Evolutionary conservation across 2,888 invertebrate genomes (phyloP), one percentile per base, ranked within the genome.

Genomic region (Hipparchia semele): DNA sequence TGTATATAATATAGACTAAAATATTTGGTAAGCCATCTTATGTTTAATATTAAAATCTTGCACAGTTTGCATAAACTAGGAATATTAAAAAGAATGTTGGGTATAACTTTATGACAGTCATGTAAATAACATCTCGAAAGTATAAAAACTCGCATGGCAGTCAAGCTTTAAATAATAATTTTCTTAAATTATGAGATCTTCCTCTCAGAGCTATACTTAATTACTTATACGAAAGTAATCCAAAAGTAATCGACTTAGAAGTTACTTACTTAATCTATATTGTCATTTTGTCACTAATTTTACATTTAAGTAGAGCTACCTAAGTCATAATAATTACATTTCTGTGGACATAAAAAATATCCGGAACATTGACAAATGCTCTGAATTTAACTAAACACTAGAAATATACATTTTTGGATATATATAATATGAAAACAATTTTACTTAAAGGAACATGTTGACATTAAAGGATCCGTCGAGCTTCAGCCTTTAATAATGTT

Each of bases 141-240:
- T 39, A 39, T 39, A 6, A 54, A 54, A 12, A 7, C 8, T 58
- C 23, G 6, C 58, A 13, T 13, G 60, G 60, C 60, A 23, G 23
- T 23, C 23, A 60, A 60, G 60, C 60, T 5, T 61, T 61, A 45
- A 61, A 60, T 51, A 13, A 67, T 9, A 68, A 46, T 12, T 68
- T 59, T 33, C 59, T 68, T 59, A 68, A 61, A 84, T 54, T 81
- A 79, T 68, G 75, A 75, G 75, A 75, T 75, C 72, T 51, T 39
- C 5, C 72, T 68, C 58, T 53, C 70, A 69, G 62, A 70, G 66
- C 54, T 12, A 69, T 53, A 12, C 10, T 3, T 8, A 68, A 60
- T 23, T 23, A 23, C 23, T 39, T 39, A 39, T 4, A 39, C 39
- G 39, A 39, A 39, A 39, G 39, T 39, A 39, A 39, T 39, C 2